Conservation (phyloP, 1,140 invertebrate species). For the Schlechtendalia chinensis region DNA sequence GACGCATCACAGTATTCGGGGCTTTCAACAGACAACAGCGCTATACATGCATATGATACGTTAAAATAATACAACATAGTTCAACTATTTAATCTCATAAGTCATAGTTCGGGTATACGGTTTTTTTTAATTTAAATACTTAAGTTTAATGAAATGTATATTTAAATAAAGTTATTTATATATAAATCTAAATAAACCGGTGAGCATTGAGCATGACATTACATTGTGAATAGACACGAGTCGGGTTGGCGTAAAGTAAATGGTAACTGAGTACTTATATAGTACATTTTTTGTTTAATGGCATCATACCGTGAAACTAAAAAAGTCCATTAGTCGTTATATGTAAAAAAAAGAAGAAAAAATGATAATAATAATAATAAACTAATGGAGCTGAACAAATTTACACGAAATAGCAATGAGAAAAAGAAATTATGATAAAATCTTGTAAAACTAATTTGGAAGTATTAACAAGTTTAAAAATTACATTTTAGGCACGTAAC, state of each 20-base stretch:
- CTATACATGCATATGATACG: background rate
- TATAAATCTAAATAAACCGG: background rate
- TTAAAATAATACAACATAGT: background rate
- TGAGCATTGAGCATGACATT: background rate
- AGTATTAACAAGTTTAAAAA: background rate
- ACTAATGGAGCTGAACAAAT: constrained; percentile 1
- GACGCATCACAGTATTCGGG: background rate
- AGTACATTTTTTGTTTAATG: background rate
- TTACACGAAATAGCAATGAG: background rate
- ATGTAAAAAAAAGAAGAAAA: no score
- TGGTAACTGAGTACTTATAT: background rate
- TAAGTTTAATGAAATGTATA: background rate
- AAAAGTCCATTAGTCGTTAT: background rate
- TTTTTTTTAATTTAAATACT: background rate
- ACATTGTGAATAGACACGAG: background rate
- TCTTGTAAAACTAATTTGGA: background rate
- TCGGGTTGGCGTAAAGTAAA: background rate
- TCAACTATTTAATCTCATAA: background rate
- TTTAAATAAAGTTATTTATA: background rate
- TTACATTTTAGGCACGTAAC: background rate
- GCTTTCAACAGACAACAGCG: background rate
- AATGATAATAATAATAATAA: no score
- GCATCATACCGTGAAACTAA: background rate
- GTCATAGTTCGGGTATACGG: no score
- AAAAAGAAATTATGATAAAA: background rate